Conservation (phyloP, 2,888 invertebrate genomes). For the Orchesellides sinensis region DNA sequence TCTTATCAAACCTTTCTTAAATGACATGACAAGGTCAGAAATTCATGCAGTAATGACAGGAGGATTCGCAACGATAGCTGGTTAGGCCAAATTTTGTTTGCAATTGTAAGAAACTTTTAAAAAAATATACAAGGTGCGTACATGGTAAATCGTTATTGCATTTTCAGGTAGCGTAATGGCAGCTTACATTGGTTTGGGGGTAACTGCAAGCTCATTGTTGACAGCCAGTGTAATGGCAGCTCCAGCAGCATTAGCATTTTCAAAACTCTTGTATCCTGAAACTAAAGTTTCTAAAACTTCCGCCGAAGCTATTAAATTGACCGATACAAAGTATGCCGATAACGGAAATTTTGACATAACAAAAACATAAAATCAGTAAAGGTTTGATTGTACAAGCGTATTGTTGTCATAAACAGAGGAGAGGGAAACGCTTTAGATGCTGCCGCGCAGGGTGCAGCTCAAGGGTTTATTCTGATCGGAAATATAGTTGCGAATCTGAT, state of each 20-base stretch:
- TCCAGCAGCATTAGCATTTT: slow-evolving; percentile 84
- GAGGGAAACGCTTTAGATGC: slow-evolving; percentile 93
- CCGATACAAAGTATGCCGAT: slow-evolving; percentile 66
- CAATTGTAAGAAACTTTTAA: background rate
- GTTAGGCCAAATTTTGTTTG: slow-evolving; percentile 76
- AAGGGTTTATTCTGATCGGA: slow-evolving; percentile 81
- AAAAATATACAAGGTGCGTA: background rate
- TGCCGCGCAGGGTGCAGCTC: slow-evolving; percentile 85
- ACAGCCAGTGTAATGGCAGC: slow-evolving; percentile 98
- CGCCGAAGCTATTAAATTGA: slow-evolving; percentile 84
- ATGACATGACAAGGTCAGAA: slow-evolving; percentile 92
- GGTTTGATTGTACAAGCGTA: too few relatives aligned
- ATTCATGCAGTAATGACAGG: slow-evolving; percentile 95
- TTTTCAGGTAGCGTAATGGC: slow-evolving; percentile 89
- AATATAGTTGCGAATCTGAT: slow-evolving; percentile 95
- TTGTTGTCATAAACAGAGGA: slow-evolving; percentile 83
- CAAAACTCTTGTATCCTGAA: slow-evolving; percentile 96
- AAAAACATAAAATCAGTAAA: background rate
- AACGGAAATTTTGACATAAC: background rate
- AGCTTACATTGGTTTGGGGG: slow-evolving; percentile 94
- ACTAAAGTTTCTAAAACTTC: slow-evolving; percentile 87
- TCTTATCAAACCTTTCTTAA: slow-evolving; percentile 90
- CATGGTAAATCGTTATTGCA: background rate
- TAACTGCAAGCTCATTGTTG: slow-evolving; percentile 90
- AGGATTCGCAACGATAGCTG: slow-evolving; percentile 97